Evolutionary conservation across 2,113 vertebrate genomes (phyloP).

Genomic region (Rhea americana): DNA sequence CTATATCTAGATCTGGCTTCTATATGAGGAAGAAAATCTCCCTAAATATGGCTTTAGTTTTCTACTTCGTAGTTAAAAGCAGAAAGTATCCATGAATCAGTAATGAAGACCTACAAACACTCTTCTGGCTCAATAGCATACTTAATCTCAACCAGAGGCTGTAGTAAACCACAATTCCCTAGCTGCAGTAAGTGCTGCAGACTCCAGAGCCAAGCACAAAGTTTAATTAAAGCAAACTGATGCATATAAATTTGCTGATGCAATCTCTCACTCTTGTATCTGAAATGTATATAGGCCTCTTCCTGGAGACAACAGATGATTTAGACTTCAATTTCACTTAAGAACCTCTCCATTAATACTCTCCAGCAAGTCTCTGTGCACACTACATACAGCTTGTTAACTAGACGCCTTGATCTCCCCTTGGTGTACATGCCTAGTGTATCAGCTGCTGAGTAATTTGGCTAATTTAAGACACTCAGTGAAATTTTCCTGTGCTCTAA

Average conservation of each 20-base stretch:
- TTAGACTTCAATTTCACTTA: conserved; percentile 9
- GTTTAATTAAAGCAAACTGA: conserved; percentile 12
- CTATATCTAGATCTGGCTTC: neutral
- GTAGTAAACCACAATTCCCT: neutral
- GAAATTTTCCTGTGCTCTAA: neutral
- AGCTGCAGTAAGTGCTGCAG: conserved; percentile 1
- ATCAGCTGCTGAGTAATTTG: neutral
- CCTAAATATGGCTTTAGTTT: neutral
- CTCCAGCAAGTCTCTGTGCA: neutral
- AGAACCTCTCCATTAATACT: neutral
- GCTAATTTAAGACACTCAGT: neutral
- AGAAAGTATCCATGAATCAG: neutral
- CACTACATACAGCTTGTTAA: neutral
- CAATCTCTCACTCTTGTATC: neutral
- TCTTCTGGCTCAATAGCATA: neutral
- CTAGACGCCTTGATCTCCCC: neutral
- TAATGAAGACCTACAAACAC: neutral
- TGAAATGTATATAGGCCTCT: neutral
- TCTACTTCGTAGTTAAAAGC: neutral
- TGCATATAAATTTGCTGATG: neutral
- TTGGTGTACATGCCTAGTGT: neutral
- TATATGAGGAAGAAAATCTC: neutral
- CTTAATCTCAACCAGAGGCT: neutral
- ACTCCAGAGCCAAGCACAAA: conserved; percentile 2
- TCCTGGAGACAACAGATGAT: conserved; percentile 1